Conservation (phyloP, 2,113 vertebrate genomes). For the Halcyon senegalensis region DNA sequence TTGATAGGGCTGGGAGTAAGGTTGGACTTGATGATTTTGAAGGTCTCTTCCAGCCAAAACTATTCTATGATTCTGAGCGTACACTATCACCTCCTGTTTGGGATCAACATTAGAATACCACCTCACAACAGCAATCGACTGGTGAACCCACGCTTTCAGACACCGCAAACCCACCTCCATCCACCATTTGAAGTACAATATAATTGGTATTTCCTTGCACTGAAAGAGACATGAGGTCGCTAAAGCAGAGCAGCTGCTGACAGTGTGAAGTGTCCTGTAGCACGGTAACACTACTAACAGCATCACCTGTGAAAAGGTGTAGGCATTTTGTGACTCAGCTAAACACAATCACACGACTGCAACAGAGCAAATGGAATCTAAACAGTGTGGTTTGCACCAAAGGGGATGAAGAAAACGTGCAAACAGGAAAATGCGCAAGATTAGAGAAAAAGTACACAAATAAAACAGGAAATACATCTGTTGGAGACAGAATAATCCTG, state of each 20-base stretch:
- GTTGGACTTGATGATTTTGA: too few species aligned
- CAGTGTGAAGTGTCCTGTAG: neutral
- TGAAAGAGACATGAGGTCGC: neutral
- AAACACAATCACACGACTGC: neutral
- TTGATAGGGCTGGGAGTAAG: too few species aligned
- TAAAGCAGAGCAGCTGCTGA: neutral
- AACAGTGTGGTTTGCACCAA: neutral
- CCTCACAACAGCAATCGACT: neutral
- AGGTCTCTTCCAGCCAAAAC: too few species aligned
- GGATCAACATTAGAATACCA: neutral
- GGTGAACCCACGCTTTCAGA: neutral
- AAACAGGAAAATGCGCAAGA: neutral
- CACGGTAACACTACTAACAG: neutral
- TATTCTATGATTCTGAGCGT: too few species aligned
- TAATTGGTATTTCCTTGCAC: neutral
- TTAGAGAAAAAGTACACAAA: neutral
- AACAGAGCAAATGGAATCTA: neutral
- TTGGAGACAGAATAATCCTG: neutral
- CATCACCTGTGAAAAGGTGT: neutral
- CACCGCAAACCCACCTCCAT: neutral
- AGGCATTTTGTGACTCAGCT: neutral
- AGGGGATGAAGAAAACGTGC: neutral
- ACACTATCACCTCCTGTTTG: neutral
- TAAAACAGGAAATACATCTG: neutral
- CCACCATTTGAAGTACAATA: neutral